Evolutionary conservation across 2,797 vertebrate species (phyloP).

Genomic region (Sphenodon punctatus): DNA sequence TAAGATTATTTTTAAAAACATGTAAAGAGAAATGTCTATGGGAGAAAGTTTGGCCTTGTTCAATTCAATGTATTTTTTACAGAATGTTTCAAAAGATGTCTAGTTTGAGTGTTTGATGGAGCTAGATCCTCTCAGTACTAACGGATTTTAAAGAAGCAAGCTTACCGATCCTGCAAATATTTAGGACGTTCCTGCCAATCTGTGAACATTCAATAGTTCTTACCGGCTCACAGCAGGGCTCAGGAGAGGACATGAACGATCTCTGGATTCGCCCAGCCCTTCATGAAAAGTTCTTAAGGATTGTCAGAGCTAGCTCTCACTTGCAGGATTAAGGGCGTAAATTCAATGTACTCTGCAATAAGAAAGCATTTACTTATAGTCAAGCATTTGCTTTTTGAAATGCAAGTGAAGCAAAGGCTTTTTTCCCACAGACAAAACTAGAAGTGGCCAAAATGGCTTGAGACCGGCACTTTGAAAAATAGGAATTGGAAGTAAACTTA

Average conservation of each 20-base stretch:
- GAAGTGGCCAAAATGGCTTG: not conserved
- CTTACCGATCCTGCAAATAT: not conserved
- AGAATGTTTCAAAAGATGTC: constrained; percentile 54
- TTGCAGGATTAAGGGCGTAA: constrained; percentile 50
- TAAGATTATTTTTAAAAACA: no score
- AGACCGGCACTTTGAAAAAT: constrained; percentile 5
- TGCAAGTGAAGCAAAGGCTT: constrained; percentile 1
- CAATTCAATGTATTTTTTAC: constrained; percentile 20
- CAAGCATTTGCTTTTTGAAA: constrained; percentile 9
- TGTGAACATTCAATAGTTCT: constrained; percentile 14
- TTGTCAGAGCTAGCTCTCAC: constrained; percentile 42
- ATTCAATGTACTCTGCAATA: constrained; percentile 40
- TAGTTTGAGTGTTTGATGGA: constrained; percentile 22
- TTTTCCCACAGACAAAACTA: constrained; percentile 17
- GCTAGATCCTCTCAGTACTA: constrained; percentile 26
- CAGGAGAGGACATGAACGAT: constrained; percentile 24
- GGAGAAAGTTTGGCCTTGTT: no score
- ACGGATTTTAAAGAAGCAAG: constrained; percentile 39
- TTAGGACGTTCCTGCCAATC: constrained; percentile 3
- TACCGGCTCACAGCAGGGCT: constrained; percentile 24
- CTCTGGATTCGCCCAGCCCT: constrained; percentile 48
- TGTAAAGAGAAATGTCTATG: no score
- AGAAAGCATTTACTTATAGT: constrained; percentile 24
- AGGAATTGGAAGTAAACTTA: not conserved
- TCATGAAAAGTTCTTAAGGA: constrained; percentile 46